Conservation (phyloP, 2,888 invertebrate genomes). For the Quadroppia sp. region DNA sequence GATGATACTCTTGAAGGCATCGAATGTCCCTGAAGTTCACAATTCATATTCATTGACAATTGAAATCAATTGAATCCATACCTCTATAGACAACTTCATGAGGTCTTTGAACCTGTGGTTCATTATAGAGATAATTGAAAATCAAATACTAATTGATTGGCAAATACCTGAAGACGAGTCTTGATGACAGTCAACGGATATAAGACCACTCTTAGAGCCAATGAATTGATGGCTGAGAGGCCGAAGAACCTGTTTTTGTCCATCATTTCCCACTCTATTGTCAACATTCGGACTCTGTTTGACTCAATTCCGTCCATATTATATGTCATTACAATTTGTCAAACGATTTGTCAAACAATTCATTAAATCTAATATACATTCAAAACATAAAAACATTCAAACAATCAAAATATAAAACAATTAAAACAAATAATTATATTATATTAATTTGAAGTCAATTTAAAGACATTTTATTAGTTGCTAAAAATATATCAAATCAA, state of each 20-base stretch:
- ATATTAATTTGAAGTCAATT: too few species aligned
- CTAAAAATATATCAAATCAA: not conserved
- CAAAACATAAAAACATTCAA: not conserved
- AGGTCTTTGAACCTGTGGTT: constrained; percentile 64
- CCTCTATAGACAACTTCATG: constrained; percentile 64
- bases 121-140: constrained; percentile 17
- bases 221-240: constrained; percentile 80
- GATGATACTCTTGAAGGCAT: constrained; percentile 83
- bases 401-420: too few species aligned
- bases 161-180: constrained; percentile 71
- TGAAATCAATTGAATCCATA: not conserved
- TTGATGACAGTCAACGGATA: constrained; percentile 92
- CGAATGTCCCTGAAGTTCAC: constrained; percentile 64
- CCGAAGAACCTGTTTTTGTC: constrained; percentile 87
- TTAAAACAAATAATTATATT: too few species aligned
- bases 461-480: not conserved
- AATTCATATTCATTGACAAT: constrained; percentile 55
- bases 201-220: constrained; percentile 68
- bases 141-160: not conserved
- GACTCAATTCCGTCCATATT: constrained; percentile 46
- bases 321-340: not conserved
- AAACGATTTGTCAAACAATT: too few species aligned
- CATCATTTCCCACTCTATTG: constrained; percentile 98
- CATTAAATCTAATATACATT: too few species aligned
- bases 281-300: constrained; percentile 56